Evolutionary conservation across 2,113 vertebrate species (phyloP).

Genomic region (Lasiurus cinereus): DNA sequence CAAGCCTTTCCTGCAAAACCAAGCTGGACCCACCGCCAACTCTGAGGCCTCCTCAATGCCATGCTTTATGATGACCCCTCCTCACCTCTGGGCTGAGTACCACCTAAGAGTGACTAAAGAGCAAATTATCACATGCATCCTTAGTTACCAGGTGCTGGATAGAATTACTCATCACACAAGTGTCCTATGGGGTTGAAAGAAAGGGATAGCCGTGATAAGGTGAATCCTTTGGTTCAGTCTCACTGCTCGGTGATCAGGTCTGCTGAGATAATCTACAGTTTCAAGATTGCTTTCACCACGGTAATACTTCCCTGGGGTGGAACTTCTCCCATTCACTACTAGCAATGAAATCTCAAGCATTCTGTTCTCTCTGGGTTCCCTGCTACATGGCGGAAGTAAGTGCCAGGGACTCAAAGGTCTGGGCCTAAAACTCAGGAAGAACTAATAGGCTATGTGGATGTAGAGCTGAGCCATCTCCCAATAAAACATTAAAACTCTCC

Average conservation of each 20-base stretch:
- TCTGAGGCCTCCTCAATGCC: neutral
- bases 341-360: neutral
- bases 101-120: neutral
- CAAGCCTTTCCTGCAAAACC: neutral
- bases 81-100: neutral
- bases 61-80: neutral
- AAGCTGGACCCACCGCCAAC: neutral
- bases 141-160: neutral
- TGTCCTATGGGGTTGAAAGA: neutral
- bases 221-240: neutral
- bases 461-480: neutral
- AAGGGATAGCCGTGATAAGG: neutral
- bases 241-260: neutral
- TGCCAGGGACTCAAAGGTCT: neutral
- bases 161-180: neutral
- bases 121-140: neutral
- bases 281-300: neutral
- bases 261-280: neutral
- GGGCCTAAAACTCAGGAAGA: conserved; percentile 36
- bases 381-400: neutral
- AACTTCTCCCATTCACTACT: neutral
- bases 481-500: neutral
- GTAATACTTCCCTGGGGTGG: neutral
- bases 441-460: neutral
- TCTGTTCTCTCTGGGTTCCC: neutral